Conservation (phyloP, 37 sponge, comb jelly and placozoan species). For the Eunapius fragilis region DNA sequence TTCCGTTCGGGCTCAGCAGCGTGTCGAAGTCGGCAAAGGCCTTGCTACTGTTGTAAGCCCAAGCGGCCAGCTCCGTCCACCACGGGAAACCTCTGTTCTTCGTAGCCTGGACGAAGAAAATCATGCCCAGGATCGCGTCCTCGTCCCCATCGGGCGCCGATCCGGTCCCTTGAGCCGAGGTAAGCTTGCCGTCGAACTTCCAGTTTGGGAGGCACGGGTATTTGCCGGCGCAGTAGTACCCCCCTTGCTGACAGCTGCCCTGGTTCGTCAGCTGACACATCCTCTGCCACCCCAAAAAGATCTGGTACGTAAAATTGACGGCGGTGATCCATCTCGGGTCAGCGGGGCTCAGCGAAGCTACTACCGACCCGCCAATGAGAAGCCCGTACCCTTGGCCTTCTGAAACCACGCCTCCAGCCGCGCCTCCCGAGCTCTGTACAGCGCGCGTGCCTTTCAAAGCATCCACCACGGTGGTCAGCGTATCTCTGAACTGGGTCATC, state of each 20-base stretch:
- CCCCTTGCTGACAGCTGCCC: not conserved
- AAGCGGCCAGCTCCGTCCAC: not conserved
- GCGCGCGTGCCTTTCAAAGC: not conserved
- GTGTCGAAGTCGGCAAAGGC: not conserved
- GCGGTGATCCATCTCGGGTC: not conserved
- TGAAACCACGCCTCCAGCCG: not conserved
- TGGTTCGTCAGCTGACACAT: not conserved
- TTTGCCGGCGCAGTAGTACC: not conserved
- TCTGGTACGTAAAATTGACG: not conserved
- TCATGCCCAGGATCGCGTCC: not conserved
- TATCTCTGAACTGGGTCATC: not conserved
- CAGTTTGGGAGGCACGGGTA: not conserved
- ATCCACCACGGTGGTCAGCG: not conserved
- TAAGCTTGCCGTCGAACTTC: not conserved
- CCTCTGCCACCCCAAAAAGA: not conserved
- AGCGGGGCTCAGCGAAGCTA: not conserved
- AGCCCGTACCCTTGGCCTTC: not conserved
- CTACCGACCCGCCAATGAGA: not conserved
- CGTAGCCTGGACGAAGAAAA: not conserved
- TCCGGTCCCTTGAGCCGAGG: not conserved
- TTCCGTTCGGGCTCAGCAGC: not conserved
- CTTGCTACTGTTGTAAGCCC: not conserved
- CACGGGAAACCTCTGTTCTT: not conserved
- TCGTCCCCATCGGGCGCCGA: not conserved
- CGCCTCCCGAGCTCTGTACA: not conserved